Evolutionary conservation across 2,113 vertebrate genomes (phyloP), one percentile per base, ranked within the genome.

Genomic region (Circaetus cinerascens): DNA sequence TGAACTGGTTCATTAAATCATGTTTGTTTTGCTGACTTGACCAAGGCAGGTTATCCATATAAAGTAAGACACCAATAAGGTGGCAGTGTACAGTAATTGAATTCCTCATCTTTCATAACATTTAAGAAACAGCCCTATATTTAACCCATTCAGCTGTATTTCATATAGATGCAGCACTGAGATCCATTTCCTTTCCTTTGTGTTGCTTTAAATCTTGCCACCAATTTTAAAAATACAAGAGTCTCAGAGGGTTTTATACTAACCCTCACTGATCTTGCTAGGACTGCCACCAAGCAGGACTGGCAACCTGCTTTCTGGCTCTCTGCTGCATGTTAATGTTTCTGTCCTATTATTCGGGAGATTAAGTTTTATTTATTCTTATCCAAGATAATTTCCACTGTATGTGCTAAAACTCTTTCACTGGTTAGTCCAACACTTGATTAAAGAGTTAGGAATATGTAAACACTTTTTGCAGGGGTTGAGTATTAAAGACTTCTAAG

Each of bases 241-340:
- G 4, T 30, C 29, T 86, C 29, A 10, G 32, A 22, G 13, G 9
- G 19, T 73, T 53, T 36, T 57, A 25, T 5, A 45, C 51, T 4
- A 71, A 18, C 20, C 20, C 27, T 21, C 26, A 12, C 18, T 20
- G 20, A 43, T 45, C 30, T 57, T 57, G 45, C 40, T 26, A 4
- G 0, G 16, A 21, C 10, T 43, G 17, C 22, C 56, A 45, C 41
- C 0, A 2, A 81, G n/a, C 10, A 56, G 38, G 46, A 66, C 13
- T 7, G 4, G 13, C 59, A 38, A 38, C 30, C 30, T 1, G 1
- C 32, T 15, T 27, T 53, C 26, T 29, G 38, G 15, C 15, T 76
- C 45, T 73, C 14, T 46, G 38, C 55, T 51, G 45, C 26, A 19
- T 3, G 3, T 46, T 69, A 45, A 4, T 10, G 4, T 46, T 26